Evolutionary conservation across 2,888 invertebrate genomes (phyloP).

Genomic region (Alitta virens): DNA sequence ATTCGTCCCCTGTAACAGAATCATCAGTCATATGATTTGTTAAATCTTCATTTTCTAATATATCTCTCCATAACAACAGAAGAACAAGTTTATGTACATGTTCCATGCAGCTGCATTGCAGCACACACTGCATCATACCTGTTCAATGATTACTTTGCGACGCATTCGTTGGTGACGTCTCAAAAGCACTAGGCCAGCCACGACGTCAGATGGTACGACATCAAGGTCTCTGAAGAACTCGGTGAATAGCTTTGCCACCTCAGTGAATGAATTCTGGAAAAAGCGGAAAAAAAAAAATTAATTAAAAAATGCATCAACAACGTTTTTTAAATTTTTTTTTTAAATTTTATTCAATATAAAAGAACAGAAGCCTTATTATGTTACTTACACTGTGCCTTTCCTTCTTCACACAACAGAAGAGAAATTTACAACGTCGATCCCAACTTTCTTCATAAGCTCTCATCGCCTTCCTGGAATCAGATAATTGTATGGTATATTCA

Average conservation of each 20-base stretch:
- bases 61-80: too few species aligned
- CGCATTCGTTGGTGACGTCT: constrained; percentile 78
- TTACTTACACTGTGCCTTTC: constrained; percentile 69
- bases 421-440: constrained; percentile 76
- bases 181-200: constrained; percentile 78
- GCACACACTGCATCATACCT: constrained; percentile 40
- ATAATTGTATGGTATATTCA: too few species aligned
- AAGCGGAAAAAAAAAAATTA: background rate
- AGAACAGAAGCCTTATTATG: too few species aligned
- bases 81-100: too few species aligned
- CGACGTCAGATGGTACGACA: constrained; percentile 81
- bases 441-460: constrained; percentile 84
- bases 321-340: too few species aligned
- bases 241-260: constrained; percentile 77
- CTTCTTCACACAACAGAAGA: constrained; percentile 79
- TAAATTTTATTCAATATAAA: too few species aligned
- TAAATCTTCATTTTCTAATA: too few species aligned
- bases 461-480: constrained; percentile 72
- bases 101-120: too few species aligned
- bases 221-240: constrained; percentile 86
- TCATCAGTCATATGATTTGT: too few species aligned
- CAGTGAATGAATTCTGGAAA: constrained; percentile 81
- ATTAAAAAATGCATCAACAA: background rate
- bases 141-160: constrained; percentile 56
- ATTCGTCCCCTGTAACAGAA: constrained; percentile 67